Base-by-base conservation (phyloP, 1,140 invertebrate species). In the Drosophila takahashii region DNA sequence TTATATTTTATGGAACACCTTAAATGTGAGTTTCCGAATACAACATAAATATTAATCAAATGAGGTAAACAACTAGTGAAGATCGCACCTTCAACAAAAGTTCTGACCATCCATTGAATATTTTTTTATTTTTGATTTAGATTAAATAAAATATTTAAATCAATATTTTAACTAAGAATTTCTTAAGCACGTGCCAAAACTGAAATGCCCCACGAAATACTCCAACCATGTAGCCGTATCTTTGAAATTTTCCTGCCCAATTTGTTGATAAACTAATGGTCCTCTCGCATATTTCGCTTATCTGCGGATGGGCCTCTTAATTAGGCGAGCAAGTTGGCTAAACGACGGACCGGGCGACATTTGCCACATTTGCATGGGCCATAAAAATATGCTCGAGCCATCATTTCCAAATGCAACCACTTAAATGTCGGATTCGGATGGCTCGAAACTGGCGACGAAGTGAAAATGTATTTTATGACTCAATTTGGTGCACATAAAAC, bases 401-500 rank as follows among this genome's bases (percentile, higher is more conserved):
- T 71, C 57, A 66, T 71, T 81, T 54, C 71, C 53, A 86, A 86
- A 86, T 71, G 78, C 62, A 78, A 34, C 62, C 69, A 70, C 79
- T 86, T 81, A 83, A 78, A 41, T 36, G 39, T 37, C 32, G 39
- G 29, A 59, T 27, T 50, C 32, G 39, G 29, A 59, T 27, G 32
- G 9, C 29, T 32, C 9, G 37, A 37, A 29, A n/a, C 48, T 53
- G 37, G 41, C 56, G 59, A 60, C 57, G 71, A 83, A 58, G 66
- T 86, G 75, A 77, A 81, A 83, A 87, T 86, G 84, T 62, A 79
- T 87, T 87, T 87, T 87, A 87, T 89, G 84, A 73, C 83, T 87
- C 84, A 87, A 87, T 87, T 87, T 87, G 83, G 79, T 89, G 84
- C 75, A 79, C 84, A 87, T 83, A 89, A 89, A 83, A 89, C 39